These are phyloP conservation scores for Cervus canadensis DNA, from an alignment of 2,113 vertebrate genomes.

Conservation along the genomic window DNA sequence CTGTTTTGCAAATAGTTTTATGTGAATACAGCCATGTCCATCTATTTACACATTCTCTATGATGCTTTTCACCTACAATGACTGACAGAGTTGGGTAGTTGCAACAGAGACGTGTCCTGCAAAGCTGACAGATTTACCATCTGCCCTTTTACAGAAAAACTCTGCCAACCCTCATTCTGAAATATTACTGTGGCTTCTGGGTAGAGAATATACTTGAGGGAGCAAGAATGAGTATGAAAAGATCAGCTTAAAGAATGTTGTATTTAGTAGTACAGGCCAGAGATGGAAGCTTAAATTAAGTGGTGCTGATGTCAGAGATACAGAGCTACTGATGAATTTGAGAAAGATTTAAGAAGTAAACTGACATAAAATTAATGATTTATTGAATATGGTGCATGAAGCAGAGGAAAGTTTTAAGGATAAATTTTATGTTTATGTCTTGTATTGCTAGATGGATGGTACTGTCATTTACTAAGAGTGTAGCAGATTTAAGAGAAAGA, in stretches of 20 bases:
- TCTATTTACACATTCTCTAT: not conserved
- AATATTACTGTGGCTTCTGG: not conserved
- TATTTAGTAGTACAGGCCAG: not conserved
- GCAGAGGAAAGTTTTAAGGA: not conserved
- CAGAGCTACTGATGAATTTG: not conserved
- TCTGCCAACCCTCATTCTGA: not conserved
- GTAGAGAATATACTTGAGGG: not conserved
- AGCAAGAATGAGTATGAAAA: not conserved
- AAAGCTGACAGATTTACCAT: not conserved
- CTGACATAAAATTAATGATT: constrained; percentile 1
- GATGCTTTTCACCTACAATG: not conserved
- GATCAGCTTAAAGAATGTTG: not conserved
- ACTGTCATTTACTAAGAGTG: not conserved
- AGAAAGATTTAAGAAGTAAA: constrained; percentile 3
- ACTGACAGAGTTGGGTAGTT: not conserved
- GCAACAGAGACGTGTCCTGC: not conserved
- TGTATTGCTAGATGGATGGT: not conserved
- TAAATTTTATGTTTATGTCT: constrained; percentile 1
- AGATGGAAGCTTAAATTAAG: not conserved
- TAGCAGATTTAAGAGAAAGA: not conserved
- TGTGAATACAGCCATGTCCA: not conserved
- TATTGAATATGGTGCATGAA: not conserved
- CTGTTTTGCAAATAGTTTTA: not conserved
- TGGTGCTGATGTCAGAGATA: not conserved
- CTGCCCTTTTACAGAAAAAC: not conserved